Base-by-base conservation (phyloP, 2,797 vertebrate genomes). In the Darevskia mixta region DNA sequence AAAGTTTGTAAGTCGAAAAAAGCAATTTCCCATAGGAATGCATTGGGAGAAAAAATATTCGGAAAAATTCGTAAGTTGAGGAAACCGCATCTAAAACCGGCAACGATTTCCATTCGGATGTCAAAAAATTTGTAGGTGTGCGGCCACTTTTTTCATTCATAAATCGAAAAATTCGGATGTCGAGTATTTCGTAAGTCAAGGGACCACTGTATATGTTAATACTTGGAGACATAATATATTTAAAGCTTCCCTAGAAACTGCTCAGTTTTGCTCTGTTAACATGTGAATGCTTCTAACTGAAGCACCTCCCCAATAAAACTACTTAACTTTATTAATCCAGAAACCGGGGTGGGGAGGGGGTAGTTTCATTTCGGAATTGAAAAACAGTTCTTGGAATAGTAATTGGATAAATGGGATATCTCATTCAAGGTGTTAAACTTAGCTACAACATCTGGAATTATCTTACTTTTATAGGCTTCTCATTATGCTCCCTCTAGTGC, bases 321-420 rank as follows among this genome's bases (percentile, higher is more conserved):
- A 29, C 38, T n/a, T 87, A 80, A 27, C 79, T 11, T 67, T 58
- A 86, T 76, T 85, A 41, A 86, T 91, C 66, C 69, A 8, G 83
- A 86, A 17, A 55, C 7, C 41, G 10, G 29, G 11, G 72, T 55
- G 11, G 17, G 87, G 77, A 89, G 69, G 43, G 8, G 35, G 15
- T 61, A 64, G 61, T 85, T 3, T 0, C 29, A 67, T 80, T 17
- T 29, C 35, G 3, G 55, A 66, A 18, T 79, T 87, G 85, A 84
- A 61, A 38, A 75, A 61, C 55, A 85, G 32, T 86, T 11, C 18
- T 27, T 82, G 27, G 29, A 77, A 11, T 29, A 79, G 45, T 3
- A 66, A 10, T 79, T 81, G 43, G 2, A 29, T 67, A 75, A 76
- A 79, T 5, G 11, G 27, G 58, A 76, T 55, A 82, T 58, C 38